Percentiles rank a stretch among this genome's conserved stretches.
phyloP scores from a whole-genome alignment of 2,888 invertebrate genomes.

The Scaptomyza cyrtandrae region DNA sequence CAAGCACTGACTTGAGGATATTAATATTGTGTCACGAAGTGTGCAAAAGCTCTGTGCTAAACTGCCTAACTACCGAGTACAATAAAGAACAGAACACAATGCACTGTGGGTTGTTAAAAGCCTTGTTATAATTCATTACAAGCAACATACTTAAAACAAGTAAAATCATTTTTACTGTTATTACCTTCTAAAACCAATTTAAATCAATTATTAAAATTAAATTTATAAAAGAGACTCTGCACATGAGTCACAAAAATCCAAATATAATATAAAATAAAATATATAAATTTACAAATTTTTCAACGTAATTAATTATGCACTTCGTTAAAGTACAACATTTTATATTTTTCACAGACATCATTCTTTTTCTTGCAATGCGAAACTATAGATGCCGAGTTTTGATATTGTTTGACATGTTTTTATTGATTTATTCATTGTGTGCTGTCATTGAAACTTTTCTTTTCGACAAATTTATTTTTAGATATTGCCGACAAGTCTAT shows the following conservation, averaged over 20 bases:
- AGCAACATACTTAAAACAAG: background rate
- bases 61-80: no score
- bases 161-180: background rate
- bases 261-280: no score
- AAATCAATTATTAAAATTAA: no score
- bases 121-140: background rate
- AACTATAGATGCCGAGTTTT: background rate
- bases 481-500: slow-evolving; percentile 38
- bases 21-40: no score
- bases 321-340: background rate
- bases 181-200: no score
- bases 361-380: background rate
- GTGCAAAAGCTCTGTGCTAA: no score
- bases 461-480: slow-evolving; percentile 50
- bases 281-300: background rate
- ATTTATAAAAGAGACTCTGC: no score
- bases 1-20: no score
- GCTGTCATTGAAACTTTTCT: slow-evolving; percentile 63
- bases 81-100: no score
- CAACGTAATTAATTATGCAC: background rate
- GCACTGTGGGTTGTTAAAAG: no score
- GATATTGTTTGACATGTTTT: slow-evolving; percentile 27
- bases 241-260: background rate
- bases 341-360: background rate
- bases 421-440: slow-evolving; percentile 58